These are phyloP conservation scores for Oxycera nigricornis DNA, from an alignment of 2,888 invertebrate genomes.

Conservation along the genomic window DNA sequence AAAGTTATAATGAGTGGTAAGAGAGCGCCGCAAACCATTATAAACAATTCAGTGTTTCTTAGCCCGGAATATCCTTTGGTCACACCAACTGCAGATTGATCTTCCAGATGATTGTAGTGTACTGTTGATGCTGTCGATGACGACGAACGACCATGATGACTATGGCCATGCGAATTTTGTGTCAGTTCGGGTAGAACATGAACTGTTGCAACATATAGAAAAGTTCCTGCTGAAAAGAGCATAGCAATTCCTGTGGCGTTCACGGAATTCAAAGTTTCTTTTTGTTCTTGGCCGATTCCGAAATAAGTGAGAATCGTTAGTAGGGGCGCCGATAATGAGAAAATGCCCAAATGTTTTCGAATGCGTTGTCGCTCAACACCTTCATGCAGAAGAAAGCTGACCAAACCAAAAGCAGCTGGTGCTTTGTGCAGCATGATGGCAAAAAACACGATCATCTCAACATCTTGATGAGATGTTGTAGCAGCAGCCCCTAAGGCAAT, in stretches of 20 bases:
- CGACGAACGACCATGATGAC: conserved; percentile 47
- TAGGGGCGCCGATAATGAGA: conserved; percentile 91
- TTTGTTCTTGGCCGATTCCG: conserved; percentile 90
- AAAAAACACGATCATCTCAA: conserved; percentile 96
- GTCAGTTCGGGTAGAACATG: conserved; percentile 97
- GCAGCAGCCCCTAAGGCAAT: conserved; percentile 98
- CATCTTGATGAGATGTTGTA: conserved; percentile 93
- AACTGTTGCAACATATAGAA: conserved; percentile 97
- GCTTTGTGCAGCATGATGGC: conserved; percentile 99
- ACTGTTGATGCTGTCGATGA: conserved; percentile 52
- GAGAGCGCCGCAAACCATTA: conserved; percentile 85
- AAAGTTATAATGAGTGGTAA: conserved; percentile 89
- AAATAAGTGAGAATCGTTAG: conserved; percentile 91
- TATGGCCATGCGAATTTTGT: conserved; percentile 63
- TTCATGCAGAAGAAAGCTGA: conserved; percentile 95
- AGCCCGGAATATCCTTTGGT: conserved; percentile 64
- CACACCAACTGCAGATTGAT: conserved; percentile 54
- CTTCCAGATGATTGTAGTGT: conserved; percentile 49
- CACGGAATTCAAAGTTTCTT: conserved; percentile 85
- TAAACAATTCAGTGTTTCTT: conserved; percentile 78
- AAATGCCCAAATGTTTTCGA: conserved; percentile 86
- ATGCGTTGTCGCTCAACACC: conserved; percentile 87
- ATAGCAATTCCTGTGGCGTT: conserved; percentile 97
- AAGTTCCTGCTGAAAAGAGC: conserved; percentile 98
- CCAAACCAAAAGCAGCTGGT: conserved; percentile 97